These are phyloP conservation scores for Gulo gulo DNA, from an alignment of 2,113 vertebrate genomes.

Conservation along the genomic window DNA sequence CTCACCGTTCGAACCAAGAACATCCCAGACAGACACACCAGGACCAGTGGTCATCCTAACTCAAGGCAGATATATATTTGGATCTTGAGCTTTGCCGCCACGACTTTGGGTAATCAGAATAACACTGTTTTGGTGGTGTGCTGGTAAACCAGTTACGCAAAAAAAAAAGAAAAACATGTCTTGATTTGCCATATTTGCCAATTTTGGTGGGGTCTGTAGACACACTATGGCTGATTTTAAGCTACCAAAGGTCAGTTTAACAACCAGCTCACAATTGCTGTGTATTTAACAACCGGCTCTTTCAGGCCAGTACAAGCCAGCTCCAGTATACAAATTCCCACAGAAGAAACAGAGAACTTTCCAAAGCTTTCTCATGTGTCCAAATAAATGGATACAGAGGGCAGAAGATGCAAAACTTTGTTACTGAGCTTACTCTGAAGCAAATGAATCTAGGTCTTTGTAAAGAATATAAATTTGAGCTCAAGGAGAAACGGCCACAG, in stretches of 20 bases:
- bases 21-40: neutral
- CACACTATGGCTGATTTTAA: neutral
- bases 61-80: neutral
- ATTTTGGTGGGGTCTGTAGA: neutral
- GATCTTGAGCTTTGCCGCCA: neutral
- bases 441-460: neutral
- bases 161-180: neutral
- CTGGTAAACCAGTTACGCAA: neutral
- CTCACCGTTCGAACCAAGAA: neutral
- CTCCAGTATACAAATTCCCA: neutral
- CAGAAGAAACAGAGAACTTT: neutral
- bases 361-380: neutral
- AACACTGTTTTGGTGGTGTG: neutral
- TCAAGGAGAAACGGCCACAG: neutral
- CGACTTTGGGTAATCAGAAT: neutral
- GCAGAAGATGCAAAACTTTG: neutral
- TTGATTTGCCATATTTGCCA: neutral
- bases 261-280: neutral
- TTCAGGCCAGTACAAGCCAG: neutral
- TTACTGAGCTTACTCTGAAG: neutral
- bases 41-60: neutral
- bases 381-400: neutral
- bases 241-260: neutral
- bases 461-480: neutral
- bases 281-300: neutral